These are phyloP conservation scores for Phocoena phocoena DNA, from an alignment of 2,113 vertebrate species.

Conservation along the genomic window DNA sequence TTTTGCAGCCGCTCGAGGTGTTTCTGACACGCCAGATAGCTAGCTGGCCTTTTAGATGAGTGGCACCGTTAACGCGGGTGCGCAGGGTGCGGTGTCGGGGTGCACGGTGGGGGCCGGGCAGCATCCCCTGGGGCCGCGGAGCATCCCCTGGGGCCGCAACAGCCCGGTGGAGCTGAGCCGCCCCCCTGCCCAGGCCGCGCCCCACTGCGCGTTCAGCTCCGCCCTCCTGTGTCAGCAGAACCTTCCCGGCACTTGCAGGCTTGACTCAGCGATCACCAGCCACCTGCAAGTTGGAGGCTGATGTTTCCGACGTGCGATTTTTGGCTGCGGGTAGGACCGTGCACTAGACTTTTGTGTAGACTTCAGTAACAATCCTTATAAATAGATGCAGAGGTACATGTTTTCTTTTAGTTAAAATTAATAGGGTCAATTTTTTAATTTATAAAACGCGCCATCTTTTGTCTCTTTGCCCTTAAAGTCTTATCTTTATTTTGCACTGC, in stretches of 20 bases:
- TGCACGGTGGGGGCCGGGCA: too few relatives aligned
- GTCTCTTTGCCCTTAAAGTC: neutral
- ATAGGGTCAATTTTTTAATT: neutral
- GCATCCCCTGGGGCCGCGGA: neutral
- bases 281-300: neutral
- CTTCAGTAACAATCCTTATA: neutral
- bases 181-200: neutral
- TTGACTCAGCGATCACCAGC: neutral
- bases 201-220: neutral
- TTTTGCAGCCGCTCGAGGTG: neutral
- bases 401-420: neutral
- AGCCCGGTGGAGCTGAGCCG: too few relatives aligned
- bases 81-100: neutral
- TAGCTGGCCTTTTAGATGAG: too few relatives aligned
- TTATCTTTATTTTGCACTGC: neutral
- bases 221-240: neutral
- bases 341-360: neutral
- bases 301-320: neutral
- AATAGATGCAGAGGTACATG: neutral
- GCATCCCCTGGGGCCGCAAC: too few relatives aligned
- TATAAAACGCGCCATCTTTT: neutral
- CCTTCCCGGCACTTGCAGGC: rapidly evolving
- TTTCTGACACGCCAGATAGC: neutral
- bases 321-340: neutral
- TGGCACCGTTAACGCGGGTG: neutral